phyloP scores from a whole-genome alignment of 2,113 vertebrate genomes.

The Podilymbus podiceps region DNA sequence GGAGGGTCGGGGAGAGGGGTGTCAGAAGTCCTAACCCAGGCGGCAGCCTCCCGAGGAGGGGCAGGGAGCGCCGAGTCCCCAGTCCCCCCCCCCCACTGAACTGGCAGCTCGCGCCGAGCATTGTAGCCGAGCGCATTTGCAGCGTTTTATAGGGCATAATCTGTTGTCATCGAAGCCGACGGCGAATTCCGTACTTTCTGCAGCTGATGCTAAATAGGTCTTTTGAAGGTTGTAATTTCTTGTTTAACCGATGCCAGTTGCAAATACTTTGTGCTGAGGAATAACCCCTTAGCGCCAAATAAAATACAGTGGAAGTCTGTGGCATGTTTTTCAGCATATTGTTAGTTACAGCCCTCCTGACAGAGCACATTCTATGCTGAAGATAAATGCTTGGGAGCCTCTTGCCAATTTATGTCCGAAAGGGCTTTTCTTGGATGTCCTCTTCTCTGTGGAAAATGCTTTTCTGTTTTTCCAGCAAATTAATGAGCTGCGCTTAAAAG shows the following conservation, averaged over 20 bases:
- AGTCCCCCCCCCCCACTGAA: background rate
- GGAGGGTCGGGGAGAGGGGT: background rate
- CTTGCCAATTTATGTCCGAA: slow-evolving; percentile 68
- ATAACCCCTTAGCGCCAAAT: slow-evolving; percentile 73
- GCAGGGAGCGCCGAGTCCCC: background rate
- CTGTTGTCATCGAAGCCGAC: slow-evolving; percentile 65
- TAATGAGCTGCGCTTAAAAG: slow-evolving; percentile 57
- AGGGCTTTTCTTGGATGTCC: slow-evolving; percentile 73
- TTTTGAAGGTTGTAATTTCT: slow-evolving; percentile 78
- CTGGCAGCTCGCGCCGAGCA: background rate
- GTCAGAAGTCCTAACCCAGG: background rate
- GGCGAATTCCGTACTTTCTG: slow-evolving; percentile 68
- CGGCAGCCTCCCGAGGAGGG: background rate
- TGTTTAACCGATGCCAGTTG: slow-evolving; percentile 73
- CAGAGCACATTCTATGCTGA: slow-evolving; percentile 73
- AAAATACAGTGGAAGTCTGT: slow-evolving; percentile 77
- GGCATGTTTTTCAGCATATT: slow-evolving; percentile 73
- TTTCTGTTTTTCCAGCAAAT: slow-evolving; percentile 73
- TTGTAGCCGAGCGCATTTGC: background rate
- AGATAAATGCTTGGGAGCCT: slow-evolving; percentile 71
- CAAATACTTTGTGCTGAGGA: slow-evolving; percentile 74
- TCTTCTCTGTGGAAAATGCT: slow-evolving; percentile 68
- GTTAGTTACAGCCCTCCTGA: slow-evolving; percentile 76
- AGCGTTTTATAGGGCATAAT: slow-evolving; percentile 32
- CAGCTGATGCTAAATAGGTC: slow-evolving; percentile 71